These are phyloP conservation scores for Phaenicophaeus curvirostris DNA, from an alignment of 2,797 vertebrate species.

Conservation along the genomic window DNA sequence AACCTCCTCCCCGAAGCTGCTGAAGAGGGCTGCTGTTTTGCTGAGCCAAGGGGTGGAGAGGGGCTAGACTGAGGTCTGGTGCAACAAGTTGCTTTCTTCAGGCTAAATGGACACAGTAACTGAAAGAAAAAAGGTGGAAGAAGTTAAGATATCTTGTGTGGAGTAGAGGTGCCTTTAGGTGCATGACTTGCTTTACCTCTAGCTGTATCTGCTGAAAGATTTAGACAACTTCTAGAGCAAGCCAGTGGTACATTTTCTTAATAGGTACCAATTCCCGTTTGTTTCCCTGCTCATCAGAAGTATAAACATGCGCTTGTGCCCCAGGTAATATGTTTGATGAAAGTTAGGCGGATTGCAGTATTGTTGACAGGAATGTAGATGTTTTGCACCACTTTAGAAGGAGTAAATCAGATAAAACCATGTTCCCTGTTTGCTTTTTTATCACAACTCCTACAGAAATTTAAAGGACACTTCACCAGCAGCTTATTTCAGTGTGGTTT, in stretches of 20 bases:
- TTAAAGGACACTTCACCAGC: not conserved
- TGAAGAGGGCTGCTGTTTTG: no score
- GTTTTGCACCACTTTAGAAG: conserved; percentile 22
- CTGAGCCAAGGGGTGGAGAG: no score
- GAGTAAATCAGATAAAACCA: conserved; percentile 17
- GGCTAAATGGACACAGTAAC: not conserved
- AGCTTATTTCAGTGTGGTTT: conserved; percentile 45
- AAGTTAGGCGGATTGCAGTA: not conserved
- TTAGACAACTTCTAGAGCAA: not conserved
- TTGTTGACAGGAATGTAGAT: not conserved
- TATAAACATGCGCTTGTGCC: conserved; percentile 6
- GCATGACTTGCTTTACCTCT: not conserved
- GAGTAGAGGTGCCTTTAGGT: not conserved
- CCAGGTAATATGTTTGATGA: not conserved
- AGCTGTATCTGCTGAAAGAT: not conserved
- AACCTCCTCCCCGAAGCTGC: no score
- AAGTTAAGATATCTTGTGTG: not conserved
- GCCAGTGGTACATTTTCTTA: not conserved
- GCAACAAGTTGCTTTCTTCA: not conserved
- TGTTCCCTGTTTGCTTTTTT: conserved; percentile 30
- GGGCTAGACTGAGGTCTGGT: no score
- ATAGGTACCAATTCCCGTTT: not conserved
- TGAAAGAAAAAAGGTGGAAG: not conserved
- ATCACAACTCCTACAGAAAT: conserved; percentile 39
- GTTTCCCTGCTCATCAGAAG: conserved; percentile 2